Conservation (phyloP, 2,797 vertebrate genomes). For the Melanotaenia maccullochi region DNA sequence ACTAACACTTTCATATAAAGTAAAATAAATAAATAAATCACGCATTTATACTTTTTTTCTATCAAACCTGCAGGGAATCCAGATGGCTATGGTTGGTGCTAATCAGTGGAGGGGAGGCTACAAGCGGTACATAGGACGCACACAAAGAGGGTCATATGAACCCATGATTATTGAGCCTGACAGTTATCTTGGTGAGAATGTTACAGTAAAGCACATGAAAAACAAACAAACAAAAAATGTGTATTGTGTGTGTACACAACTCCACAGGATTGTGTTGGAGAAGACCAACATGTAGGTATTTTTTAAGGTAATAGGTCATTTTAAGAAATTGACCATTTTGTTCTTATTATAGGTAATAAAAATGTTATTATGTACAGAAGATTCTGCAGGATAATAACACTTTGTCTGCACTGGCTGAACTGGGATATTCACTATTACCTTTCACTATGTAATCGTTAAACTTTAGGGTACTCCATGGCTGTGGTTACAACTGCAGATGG, state of each 20-base stretch:
- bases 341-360: too few species aligned
- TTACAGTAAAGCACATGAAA: not conserved
- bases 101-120: slow-evolving; percentile 79
- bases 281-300: too few species aligned
- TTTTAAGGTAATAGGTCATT: too few species aligned
- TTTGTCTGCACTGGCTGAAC: not conserved
- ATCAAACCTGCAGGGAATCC: slow-evolving; percentile 38
- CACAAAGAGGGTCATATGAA: rapidly evolving
- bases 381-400: not conserved
- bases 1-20: too few species aligned
- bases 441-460: not conserved
- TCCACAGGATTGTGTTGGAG: too few species aligned
- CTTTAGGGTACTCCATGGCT: slow-evolving; percentile 81
- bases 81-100: slow-evolving; percentile 72
- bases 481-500: rapidly evolving
- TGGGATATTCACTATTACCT: not conserved
- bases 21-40: too few species aligned
- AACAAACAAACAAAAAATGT: too few species aligned
- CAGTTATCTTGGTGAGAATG: slow-evolving; percentile 79
- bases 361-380: too few species aligned
- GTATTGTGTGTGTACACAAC: too few species aligned
- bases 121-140: slow-evolving; percentile 2
- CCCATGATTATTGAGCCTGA: slow-evolving; percentile 16
- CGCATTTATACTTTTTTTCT: not conserved
- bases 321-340: too few species aligned